phyloP scores from a whole-genome alignment of 1,140 invertebrate species.

The roundworm (Caenorhabditis elegans) region WBcel235 BX284604.4:594501-595000 shows the following conservation, averaged over 20 bases:
- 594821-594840: constrained; percentile 46
- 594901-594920: constrained; percentile 48
- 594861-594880: constrained; percentile 48
- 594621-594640: too few species aligned
- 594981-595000: constrained; percentile 55
- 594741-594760: constrained; percentile 54
- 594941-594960: not conserved
- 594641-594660: not conserved
- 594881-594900: constrained; percentile 41
- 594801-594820: constrained; percentile 39
- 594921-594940: constrained; percentile 50
- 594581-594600: too few species aligned
- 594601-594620: too few species aligned
- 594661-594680: constrained; percentile 56
- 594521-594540: too few species aligned
- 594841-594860: constrained; percentile 43
- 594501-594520: too few species aligned
- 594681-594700: constrained; percentile 57
- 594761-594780: constrained; percentile 59
- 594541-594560: too few species aligned
- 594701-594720: constrained; percentile 46
- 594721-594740: constrained; percentile 60
- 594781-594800: constrained; percentile 50
- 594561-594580: too few species aligned
- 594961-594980: not conserved